phyloP scores from a whole-genome alignment of 2,113 vertebrate species.

The Antennarius striatus region DNA sequence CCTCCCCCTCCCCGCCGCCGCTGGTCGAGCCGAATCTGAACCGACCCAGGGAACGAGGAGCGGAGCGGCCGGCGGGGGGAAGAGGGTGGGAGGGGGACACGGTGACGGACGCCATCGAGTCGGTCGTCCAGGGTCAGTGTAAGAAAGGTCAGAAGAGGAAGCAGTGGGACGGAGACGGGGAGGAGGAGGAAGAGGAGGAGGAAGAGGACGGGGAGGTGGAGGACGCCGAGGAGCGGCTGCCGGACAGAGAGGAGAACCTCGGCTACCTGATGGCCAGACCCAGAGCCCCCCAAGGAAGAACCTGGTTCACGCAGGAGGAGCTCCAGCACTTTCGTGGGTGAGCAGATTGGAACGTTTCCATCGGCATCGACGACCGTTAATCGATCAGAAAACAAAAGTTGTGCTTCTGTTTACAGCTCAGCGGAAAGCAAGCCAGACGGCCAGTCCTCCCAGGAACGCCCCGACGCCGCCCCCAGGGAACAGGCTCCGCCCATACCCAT shows the following conservation, averaged over 20 bases:
- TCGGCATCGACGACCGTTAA: slow-evolving; percentile 19
- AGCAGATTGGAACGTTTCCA: too few species aligned
- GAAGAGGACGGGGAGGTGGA: slow-evolving; percentile 57
- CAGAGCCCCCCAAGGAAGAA: slow-evolving; percentile 64
- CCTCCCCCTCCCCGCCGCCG: slow-evolving; percentile 65
- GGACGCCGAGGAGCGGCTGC: slow-evolving; percentile 51
- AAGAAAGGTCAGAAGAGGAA: slow-evolving; percentile 73
- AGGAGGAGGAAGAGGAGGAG: slow-evolving; percentile 72
- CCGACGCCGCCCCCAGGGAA: slow-evolving; percentile 60
- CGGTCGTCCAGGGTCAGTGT: slow-evolving; percentile 87
- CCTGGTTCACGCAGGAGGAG: slow-evolving; percentile 76
- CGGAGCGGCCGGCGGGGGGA: slow-evolving; percentile 41
- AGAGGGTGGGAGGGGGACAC: slow-evolving; percentile 83
- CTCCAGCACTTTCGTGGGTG: slow-evolving; percentile 61
- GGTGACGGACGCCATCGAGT: slow-evolving; percentile 91
- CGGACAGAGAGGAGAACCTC: slow-evolving; percentile 78
- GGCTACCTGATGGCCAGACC: slow-evolving; percentile 74
- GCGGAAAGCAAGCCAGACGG: slow-evolving; percentile 79
- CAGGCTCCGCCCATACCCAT: slow-evolving; percentile 68
- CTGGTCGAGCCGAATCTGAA: slow-evolving; percentile 45
- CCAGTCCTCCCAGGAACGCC: slow-evolving; percentile 64
- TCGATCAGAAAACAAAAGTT: slow-evolving; percentile 27
- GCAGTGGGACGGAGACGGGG: slow-evolving; percentile 65
- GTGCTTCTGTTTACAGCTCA: slow-evolving; percentile 70
- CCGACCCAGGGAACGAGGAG: slow-evolving; percentile 58